Evolutionary conservation across 2,888 invertebrate species (phyloP).

Genomic region (Muscina levida): DNA sequence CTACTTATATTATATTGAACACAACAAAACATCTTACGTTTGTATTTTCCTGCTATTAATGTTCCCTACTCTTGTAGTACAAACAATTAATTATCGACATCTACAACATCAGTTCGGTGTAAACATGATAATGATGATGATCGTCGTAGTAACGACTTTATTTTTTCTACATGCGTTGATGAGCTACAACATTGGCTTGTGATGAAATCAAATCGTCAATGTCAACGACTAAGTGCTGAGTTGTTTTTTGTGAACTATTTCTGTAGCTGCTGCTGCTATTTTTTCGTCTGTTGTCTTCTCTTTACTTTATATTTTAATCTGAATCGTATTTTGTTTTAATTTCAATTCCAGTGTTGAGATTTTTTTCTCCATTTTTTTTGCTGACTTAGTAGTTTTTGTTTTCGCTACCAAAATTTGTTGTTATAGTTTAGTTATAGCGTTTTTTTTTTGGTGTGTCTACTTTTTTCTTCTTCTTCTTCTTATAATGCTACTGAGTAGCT

Average conservation of each 20-base stretch:
- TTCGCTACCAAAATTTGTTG: background rate
- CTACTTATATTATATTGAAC: no score
- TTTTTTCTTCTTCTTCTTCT: no score
- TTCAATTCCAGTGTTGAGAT: conserved; percentile 18
- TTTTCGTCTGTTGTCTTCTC: conserved; percentile 39
- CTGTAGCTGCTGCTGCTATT: conserved; percentile 25
- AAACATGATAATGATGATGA: background rate
- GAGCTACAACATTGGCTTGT: no score
- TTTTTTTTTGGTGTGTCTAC: background rate
- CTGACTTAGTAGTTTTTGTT: conserved; percentile 52
- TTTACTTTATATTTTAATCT: conserved; percentile 8
- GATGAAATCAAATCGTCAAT: no score
- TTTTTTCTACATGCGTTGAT: background rate
- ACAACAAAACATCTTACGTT: no score
- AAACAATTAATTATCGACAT: no score
- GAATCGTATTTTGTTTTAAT: conserved; percentile 31
- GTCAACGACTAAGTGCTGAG: conserved; percentile 63
- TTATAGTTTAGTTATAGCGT: conserved; percentile 24
- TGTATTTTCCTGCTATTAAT: no score
- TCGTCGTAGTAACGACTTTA: background rate
- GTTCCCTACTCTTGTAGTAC: no score
- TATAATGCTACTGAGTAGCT: conserved; percentile 40
- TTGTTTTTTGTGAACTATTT: conserved; percentile 52
- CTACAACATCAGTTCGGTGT: no score
- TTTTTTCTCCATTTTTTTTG: conserved; percentile 34